phyloP scores from a whole-genome alignment of 2,888 invertebrate genomes.

The Drosophila conformis region DNA sequence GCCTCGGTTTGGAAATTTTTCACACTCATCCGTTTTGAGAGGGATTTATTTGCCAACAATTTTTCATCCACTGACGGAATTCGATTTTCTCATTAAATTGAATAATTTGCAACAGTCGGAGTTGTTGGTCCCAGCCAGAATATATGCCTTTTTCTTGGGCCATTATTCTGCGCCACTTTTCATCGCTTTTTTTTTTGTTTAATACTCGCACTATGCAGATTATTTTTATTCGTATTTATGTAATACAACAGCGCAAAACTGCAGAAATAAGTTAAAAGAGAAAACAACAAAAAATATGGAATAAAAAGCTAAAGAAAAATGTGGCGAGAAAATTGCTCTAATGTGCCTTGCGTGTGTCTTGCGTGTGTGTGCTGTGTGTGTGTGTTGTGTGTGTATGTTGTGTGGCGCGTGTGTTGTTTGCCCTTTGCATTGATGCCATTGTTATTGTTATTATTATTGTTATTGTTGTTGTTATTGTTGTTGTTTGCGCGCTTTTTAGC shows the following conservation, averaged over 20 bases:
- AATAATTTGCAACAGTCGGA: conserved; percentile 13
- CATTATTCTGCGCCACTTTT: conserved; percentile 4
- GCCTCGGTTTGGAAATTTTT: neutral
- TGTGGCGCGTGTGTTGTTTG: conserved; percentile 57
- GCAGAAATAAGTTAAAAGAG: conserved; percentile 42
- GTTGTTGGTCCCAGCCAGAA: neutral
- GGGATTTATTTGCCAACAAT: neutral
- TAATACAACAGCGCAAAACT: conserved; percentile 43
- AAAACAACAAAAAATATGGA: conserved; percentile 24
- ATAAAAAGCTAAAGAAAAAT: conserved; percentile 35
- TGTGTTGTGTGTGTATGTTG: conserved; percentile 28
- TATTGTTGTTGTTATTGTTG: conserved; percentile 23
- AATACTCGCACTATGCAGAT: conserved; percentile 8
- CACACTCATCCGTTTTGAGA: neutral
- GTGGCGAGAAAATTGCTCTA: conserved; percentile 66
- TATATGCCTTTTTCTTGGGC: conserved; percentile 27
- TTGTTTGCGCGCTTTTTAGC: conserved; percentile 60
- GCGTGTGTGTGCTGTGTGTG: conserved; percentile 16
- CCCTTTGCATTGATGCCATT: conserved; percentile 43
- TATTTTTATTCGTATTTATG: conserved; percentile 42
- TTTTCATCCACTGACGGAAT: neutral
- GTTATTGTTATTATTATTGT: conserved; percentile 16
- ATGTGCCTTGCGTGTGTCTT: conserved; percentile 72
- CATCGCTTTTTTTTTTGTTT: conserved; percentile 4
- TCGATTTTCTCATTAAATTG: conserved; percentile 12